Percentiles rank a stretch among this genome's conserved stretches.
phyloP scores from a whole-genome alignment of 2,113 vertebrate species.

The Nansenia antarctica region DNA sequence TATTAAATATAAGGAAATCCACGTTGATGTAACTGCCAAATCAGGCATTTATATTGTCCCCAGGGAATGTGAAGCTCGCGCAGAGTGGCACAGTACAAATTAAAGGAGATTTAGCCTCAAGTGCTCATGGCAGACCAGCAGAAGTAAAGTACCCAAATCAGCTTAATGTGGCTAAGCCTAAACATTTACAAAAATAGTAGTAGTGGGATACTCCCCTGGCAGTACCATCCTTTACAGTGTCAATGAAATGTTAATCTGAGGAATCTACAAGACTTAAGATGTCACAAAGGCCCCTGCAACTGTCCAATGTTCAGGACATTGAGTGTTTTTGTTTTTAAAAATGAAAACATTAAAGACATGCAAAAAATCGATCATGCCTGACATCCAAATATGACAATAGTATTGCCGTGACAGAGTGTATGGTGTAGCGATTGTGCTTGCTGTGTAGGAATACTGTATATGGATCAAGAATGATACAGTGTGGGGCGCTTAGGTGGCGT shows the following conservation, averaged over 20 bases:
- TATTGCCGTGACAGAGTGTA: too few relatives aligned
- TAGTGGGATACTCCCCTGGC: slow-evolving; percentile 79
- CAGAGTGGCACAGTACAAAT: slow-evolving; percentile 83
- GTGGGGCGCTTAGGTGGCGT: too few relatives aligned
- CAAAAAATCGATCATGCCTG: background rate
- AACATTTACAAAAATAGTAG: slow-evolving; percentile 84
- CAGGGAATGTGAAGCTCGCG: slow-evolving; percentile 74
- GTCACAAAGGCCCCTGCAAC: background rate
- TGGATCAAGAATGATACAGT: slow-evolving; percentile 10
- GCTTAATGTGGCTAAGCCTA: slow-evolving; percentile 84
- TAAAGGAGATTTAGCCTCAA: slow-evolving; percentile 85
- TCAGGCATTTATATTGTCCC: slow-evolving; percentile 68
- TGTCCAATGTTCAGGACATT: background rate
- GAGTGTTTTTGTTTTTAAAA: background rate
- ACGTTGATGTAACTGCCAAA: slow-evolving; percentile 63
- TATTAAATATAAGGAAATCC: slow-evolving; percentile 66
- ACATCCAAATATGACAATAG: background rate
- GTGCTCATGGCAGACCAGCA: slow-evolving; percentile 81
- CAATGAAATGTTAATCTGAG: slow-evolving; percentile 37
- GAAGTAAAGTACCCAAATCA: slow-evolving; percentile 87
- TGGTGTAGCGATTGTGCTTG: too few relatives aligned
- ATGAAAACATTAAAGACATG: background rate
- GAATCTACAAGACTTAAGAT: background rate
- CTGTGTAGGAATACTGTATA: slow-evolving; percentile 1
- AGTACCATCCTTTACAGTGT: slow-evolving; percentile 73